phyloP scores from a whole-genome alignment of 2,888 invertebrate species.

The Limenitis camilla region DNA sequence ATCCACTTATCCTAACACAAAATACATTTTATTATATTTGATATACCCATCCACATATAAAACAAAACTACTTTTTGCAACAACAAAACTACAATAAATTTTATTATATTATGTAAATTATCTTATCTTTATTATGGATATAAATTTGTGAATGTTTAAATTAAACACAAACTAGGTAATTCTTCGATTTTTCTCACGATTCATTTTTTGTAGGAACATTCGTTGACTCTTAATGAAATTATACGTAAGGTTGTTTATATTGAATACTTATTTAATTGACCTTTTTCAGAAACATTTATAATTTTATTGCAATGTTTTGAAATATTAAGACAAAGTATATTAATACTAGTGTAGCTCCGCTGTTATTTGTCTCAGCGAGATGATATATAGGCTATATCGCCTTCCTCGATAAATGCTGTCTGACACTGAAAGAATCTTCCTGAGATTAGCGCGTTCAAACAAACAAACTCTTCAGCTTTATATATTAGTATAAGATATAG shows the following conservation, averaged over 20 bases:
- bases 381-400: too few relatives aligned
- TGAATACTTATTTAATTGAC: not conserved
- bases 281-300: too few relatives aligned
- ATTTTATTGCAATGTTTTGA: not conserved
- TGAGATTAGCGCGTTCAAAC: too few relatives aligned
- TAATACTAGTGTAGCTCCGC: too few relatives aligned
- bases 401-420: too few relatives aligned
- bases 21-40: too few relatives aligned
- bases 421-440: too few relatives aligned
- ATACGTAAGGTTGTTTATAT: not conserved
- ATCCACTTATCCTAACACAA: too few relatives aligned
- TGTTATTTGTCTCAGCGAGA: too few relatives aligned
- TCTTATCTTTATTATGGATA: constrained; percentile 2
- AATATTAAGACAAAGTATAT: not conserved
- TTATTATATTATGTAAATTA: not conserved
- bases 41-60: too few relatives aligned
- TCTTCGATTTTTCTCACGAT: not conserved
- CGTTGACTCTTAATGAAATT: not conserved
- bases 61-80: constrained; percentile 3
- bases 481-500: too few relatives aligned
- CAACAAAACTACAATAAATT: not conserved
- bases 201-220: not conserved
- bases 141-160: constrained; percentile 1
- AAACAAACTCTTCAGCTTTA: too few relatives aligned
- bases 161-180: not conserved